Conservation (phyloP, 2,113 vertebrate species). For the Plectropomus leopardus region DNA sequence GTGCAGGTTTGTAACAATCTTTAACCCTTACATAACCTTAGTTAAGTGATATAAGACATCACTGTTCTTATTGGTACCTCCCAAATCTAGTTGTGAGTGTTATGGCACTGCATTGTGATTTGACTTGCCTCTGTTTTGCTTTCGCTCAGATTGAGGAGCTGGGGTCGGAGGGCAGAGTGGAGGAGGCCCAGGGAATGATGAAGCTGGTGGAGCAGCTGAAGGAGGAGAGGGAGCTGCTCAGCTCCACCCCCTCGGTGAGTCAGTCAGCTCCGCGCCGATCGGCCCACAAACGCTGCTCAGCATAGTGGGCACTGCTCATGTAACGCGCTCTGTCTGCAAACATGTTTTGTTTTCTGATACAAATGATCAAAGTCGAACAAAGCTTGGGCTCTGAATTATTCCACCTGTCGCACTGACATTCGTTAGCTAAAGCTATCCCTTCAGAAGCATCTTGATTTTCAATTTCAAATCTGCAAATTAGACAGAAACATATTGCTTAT, state of each 20-base stretch:
- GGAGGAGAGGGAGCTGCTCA: constrained; percentile 95
- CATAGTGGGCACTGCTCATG: background rate
- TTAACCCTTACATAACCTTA: background rate
- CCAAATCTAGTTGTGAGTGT: background rate
- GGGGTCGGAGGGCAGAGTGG: constrained; percentile 96
- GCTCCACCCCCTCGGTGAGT: constrained; percentile 96
- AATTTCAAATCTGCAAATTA: too few species aligned
- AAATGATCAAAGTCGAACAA: background rate
- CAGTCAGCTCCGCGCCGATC: background rate
- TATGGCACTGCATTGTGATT: background rate
- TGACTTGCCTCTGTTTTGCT: background rate
- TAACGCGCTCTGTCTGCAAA: background rate
- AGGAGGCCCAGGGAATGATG: constrained; percentile 99
- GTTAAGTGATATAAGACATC: background rate
- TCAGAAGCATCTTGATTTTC: too few species aligned
- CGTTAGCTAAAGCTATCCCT: background rate
- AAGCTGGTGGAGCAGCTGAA: constrained; percentile 99
- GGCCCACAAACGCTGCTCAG: background rate
- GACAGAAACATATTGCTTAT: background rate
- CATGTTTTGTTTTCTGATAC: background rate
- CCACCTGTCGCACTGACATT: background rate
- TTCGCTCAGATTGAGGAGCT: constrained; percentile 94
- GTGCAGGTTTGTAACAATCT: constrained; percentile 91
- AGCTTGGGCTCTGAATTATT: background rate
- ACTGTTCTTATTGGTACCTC: background rate